Evolutionary conservation across 2,113 vertebrate genomes (phyloP), one percentile per base, ranked within the genome.

Genomic region (Gobius niger): DNA sequence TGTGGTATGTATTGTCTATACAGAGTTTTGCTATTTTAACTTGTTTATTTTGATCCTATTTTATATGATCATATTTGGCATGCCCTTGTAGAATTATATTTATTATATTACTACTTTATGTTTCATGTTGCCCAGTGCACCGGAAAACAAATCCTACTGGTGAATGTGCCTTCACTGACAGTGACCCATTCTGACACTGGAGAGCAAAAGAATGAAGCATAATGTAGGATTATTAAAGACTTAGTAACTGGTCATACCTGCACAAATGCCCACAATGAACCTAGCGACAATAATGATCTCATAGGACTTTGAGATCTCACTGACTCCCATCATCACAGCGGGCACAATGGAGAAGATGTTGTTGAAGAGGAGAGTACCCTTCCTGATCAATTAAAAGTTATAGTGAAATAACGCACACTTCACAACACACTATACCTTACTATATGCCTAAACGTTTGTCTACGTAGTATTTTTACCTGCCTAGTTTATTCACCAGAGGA

Each of bases 321-420:
- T 96, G 86, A 87, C 90, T 12, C 95, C 96, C 96, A 98, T 98
- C 16, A 98, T 89, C 73, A 98, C 6, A 1, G 97, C 96, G 0
- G 96, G 94, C 59, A 85, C 56, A 0, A 99, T 94, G 72, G 97
- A 98, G 61, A 99, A 97, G 67, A 98, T 68, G 80, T 99, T 99
- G 90, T 98, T 98, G 77, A 98, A 92, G 75, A 99, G 93, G 65
- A 99, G 85, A 12, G 96, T 94, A 19, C 97, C 96, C 77, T 95
- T 99, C 77, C 97, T 99, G 85, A 34, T 3, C 15, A 15, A 18
- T 19, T 34, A 44, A 41, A 52, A 3, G 13, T 51, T 14, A n/a
- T 24, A 60, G 42, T 5, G 56, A 19, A 50, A 44, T 13, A 9
- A 46, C 14, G n/a, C n/a, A n/a, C n/a, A n/a, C n/a, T n/a, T n/a